Conservation (phyloP, 2,888 invertebrate genomes). For the Apomyelois bistriatella region DNA sequence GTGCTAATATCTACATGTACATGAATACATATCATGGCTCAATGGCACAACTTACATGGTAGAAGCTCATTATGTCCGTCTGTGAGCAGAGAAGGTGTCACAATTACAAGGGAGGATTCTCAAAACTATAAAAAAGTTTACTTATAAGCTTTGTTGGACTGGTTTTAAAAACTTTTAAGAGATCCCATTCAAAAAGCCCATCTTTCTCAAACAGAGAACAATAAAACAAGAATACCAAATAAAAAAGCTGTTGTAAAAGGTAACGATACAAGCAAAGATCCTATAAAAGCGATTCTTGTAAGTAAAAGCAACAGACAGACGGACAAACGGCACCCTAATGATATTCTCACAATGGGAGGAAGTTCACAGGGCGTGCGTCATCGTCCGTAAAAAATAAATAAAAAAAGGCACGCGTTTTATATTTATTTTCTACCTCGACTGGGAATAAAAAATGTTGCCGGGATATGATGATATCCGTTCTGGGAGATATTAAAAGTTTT, state of each 20-base stretch:
- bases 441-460: slow-evolving; percentile 37
- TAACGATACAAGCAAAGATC: not conserved
- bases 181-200: not conserved
- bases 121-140: no score
- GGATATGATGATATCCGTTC: slow-evolving; percentile 4
- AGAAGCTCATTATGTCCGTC: no score
- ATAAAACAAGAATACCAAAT: not conserved
- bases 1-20: no score
- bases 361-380: slow-evolving; percentile 75
- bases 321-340: slow-evolving; percentile 9
- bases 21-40: no score
- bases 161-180: not conserved
- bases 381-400: slow-evolving; percentile 43
- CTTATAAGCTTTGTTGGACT: no score
- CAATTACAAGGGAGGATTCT: no score
- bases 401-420: slow-evolving; percentile 44
- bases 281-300: not conserved
- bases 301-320: slow-evolving; percentile 1
- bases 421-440: slow-evolving; percentile 45
- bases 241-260: not conserved
- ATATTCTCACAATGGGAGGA: slow-evolving; percentile 73
- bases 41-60: no score
- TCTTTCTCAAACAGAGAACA: not conserved
- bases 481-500: not conserved
- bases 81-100: no score